A percentile compares a stretch with the other conserved stretches of the same genome.
Conservation (phyloP, 1,140 invertebrate species). For the Zaprionus africanus region DNA sequence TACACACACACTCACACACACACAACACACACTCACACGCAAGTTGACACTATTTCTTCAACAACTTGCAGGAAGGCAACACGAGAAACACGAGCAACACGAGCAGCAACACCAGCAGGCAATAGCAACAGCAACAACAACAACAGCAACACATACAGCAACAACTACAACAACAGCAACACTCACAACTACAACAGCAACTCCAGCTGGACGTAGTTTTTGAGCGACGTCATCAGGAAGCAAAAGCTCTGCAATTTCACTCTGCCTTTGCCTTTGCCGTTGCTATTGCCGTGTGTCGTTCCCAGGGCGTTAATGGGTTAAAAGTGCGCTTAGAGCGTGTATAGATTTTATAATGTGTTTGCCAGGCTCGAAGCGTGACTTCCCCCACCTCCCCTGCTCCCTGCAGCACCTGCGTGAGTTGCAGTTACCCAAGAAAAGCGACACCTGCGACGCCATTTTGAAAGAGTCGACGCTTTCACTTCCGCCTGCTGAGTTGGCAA, state of each 20-base stretch:
- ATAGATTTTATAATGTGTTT: conserved; percentile 81
- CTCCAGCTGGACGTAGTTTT: conserved; percentile 48
- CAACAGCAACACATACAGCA: conserved; percentile 7
- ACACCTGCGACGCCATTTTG: conserved; percentile 53
- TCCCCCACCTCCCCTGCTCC: not conserved
- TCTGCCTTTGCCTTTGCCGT: not conserved
- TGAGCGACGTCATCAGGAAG: conserved; percentile 73
- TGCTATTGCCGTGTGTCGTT: conserved; percentile 7
- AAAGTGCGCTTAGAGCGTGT: conserved; percentile 78
- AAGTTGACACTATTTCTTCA: conserved; percentile 78
- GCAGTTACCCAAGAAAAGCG: conserved; percentile 57
- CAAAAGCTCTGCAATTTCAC: conserved; percentile 27
- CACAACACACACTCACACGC: conserved; percentile 6
- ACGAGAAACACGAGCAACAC: conserved; percentile 6
- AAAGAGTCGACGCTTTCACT: conserved; percentile 60
- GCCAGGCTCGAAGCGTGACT: conserved; percentile 27
- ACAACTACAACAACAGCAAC: not conserved
- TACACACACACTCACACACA: not conserved
- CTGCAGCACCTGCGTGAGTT: conserved; percentile 57
- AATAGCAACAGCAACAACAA: conserved; percentile 14
- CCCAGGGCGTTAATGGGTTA: conserved; percentile 74
- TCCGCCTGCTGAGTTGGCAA: conserved; percentile 72
- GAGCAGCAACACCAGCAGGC: conserved; percentile 3
- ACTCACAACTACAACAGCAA: conserved; percentile 13
- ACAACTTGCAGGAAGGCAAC: conserved; percentile 50